A percentile compares a stretch with the other conserved stretches of the same genome.
Evolutionary conservation across 2,888 invertebrate species (phyloP).

Genomic region (Mellilla xanthometata): DNA sequence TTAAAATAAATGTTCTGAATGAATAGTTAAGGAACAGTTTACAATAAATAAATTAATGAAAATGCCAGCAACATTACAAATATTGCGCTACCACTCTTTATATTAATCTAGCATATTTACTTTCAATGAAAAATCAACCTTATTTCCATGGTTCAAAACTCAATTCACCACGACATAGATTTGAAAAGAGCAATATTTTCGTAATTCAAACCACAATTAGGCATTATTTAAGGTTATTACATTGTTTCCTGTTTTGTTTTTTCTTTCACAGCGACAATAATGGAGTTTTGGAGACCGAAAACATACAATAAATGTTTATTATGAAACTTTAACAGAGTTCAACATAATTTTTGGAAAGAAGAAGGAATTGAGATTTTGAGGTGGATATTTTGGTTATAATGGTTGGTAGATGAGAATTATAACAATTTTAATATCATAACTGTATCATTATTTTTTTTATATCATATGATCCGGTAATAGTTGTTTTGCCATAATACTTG

Average conservation of each 20-base stretch:
- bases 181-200: constrained; percentile 6
- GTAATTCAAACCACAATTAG: constrained; percentile 21
- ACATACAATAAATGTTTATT: constrained; percentile 4
- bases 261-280: constrained; percentile 4
- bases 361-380: not conserved
- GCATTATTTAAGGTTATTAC: constrained; percentile 18
- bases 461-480: too few relatives aligned
- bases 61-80: too few relatives aligned
- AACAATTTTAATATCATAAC: too few relatives aligned
- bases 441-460: too few relatives aligned
- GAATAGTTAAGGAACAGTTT: too few relatives aligned
- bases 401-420: too few relatives aligned
- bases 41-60: not conserved
- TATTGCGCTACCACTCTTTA: too few relatives aligned
- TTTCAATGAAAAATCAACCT: not conserved
- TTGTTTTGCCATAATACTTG: too few relatives aligned
- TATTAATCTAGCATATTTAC: not conserved
- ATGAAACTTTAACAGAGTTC: constrained; percentile 1
- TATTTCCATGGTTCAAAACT: constrained; percentile 6
- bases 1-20: too few relatives aligned
- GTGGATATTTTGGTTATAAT: too few relatives aligned
- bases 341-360: constrained; percentile 1
- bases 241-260: constrained; percentile 9
- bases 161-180: constrained; percentile 1
- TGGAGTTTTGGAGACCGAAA: constrained; percentile 2